Conservation (phyloP, 37 sponge, comb jelly and placozoan species). For the Oscarella lobularis region DNA sequence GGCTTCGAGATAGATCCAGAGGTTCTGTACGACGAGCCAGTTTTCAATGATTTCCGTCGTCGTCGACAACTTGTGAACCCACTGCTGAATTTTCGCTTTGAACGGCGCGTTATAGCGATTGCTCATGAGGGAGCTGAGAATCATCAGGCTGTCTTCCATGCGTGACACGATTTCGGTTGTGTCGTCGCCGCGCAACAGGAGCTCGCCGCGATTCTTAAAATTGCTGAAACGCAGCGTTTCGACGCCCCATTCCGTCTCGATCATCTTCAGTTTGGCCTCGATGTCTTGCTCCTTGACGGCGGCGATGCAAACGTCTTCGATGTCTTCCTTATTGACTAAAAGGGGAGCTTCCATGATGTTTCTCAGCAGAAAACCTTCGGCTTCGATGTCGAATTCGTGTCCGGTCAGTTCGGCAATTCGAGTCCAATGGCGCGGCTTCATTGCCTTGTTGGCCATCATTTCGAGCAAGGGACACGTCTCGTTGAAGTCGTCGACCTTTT, state of each 20-base stretch:
- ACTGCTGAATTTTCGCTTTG: conserved; percentile 78
- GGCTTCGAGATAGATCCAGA: conserved; percentile 97
- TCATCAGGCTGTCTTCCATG: conserved; percentile 98
- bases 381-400: conserved; percentile 77
- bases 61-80: conserved; percentile 93
- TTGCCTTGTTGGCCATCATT: conserved; percentile 83
- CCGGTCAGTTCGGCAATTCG: conserved; percentile 52
- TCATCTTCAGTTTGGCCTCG: conserved; percentile 84
- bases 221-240: conserved; percentile 50
- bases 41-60: conserved; percentile 96
- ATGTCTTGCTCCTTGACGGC: conserved; percentile 99
- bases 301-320: conserved; percentile 82
- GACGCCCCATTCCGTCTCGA: conserved; percentile 76
- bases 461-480: conserved; percentile 94
- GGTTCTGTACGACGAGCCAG: conserved; percentile 95
- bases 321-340: conserved; percentile 77
- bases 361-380: conserved; percentile 71
- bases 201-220: conserved; percentile 89
- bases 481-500: conserved; percentile 91
- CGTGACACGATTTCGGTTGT: conserved; percentile 78
- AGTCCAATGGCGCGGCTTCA: conserved; percentile 94
- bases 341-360: conserved; percentile 94
- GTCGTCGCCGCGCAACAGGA: conserved; percentile 80
- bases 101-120: conserved; percentile 95
- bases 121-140: conserved; percentile 92